Evolutionary conservation across 2,113 vertebrate species (phyloP).

Genomic region (Periophthalmodon schlosseri): DNA sequence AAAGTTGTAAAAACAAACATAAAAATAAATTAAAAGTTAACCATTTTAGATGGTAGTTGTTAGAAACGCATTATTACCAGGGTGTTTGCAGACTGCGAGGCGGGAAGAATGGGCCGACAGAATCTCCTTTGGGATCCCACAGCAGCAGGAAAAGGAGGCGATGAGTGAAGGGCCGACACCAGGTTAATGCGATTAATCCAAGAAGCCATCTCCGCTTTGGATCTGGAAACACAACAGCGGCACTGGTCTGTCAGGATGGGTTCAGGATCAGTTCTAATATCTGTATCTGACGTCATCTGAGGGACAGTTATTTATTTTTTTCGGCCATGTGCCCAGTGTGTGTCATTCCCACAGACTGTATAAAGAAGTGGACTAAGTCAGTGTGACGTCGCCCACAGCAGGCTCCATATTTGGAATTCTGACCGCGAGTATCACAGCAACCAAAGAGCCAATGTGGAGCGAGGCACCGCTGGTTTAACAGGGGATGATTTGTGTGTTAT

Average conservation of each 20-base stretch:
- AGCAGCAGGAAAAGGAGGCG: slow-evolving; percentile 87
- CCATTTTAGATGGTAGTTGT: neutral
- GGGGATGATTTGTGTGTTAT: too few relatives aligned
- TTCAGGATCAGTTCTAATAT: too few relatives aligned
- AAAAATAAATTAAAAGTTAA: neutral
- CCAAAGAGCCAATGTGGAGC: too few relatives aligned
- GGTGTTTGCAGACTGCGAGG: slow-evolving; percentile 73
- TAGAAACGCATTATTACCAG: slow-evolving; percentile 68
- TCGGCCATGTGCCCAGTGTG: too few relatives aligned
- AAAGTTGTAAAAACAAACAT: neutral
- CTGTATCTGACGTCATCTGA: too few relatives aligned
- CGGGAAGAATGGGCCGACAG: slow-evolving; percentile 84
- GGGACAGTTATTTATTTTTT: too few relatives aligned
- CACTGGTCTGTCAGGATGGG: neutral
- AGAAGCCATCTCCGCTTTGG: slow-evolving; percentile 84
- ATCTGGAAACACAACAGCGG: slow-evolving; percentile 63
- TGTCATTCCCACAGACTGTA: too few relatives aligned
- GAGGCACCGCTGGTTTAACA: too few relatives aligned
- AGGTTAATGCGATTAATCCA: slow-evolving; percentile 91
- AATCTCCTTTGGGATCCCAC: slow-evolving; percentile 89
- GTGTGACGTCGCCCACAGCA: too few relatives aligned
- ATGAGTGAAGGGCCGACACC: slow-evolving; percentile 86
- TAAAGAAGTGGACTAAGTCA: too few relatives aligned
- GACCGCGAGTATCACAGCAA: too few relatives aligned
- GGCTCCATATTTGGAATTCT: too few relatives aligned